phyloP scores from a whole-genome alignment of 2,113 vertebrate genomes.

The Corythaeola cristata region DNA sequence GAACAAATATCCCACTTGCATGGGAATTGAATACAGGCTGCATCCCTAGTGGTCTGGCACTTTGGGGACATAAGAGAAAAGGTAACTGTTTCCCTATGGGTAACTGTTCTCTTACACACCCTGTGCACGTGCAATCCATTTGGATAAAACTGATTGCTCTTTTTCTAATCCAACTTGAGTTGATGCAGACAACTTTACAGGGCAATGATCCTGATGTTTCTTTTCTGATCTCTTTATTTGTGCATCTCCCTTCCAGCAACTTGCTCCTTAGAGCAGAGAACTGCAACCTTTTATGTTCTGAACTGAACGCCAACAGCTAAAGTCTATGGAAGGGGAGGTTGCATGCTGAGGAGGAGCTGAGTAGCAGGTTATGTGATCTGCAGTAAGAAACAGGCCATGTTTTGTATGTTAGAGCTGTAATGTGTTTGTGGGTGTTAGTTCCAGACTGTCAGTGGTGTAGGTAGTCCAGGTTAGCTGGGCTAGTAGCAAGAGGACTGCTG shows the following conservation, averaged over 20 bases:
- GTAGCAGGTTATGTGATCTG: not conserved
- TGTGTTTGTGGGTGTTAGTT: not conserved
- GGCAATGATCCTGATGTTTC: not conserved
- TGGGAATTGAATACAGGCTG: not conserved
- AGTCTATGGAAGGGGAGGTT: not conserved
- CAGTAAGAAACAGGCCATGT: not conserved
- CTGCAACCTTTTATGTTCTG: not conserved
- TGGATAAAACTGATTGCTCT: not conserved
- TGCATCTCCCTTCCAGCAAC: not conserved
- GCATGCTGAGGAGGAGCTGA: not conserved
- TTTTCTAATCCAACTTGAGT: not conserved
- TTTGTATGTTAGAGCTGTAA: not conserved
- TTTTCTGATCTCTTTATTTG: not conserved
- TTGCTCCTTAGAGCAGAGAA: not conserved
- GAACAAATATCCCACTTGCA: not conserved
- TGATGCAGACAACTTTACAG: not conserved
- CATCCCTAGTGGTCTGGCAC: not conserved
- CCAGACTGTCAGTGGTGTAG: not conserved
- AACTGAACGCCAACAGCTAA: not conserved
- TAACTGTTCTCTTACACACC: accelerated
- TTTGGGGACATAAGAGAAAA: not conserved
- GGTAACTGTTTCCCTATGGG: not conserved
- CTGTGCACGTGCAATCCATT: not conserved
- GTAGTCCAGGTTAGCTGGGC: not conserved
- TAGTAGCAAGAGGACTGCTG: not conserved